Base-by-base conservation (phyloP, 2,797 vertebrate genomes). In the Enteromius unitaeniatus region DNA sequence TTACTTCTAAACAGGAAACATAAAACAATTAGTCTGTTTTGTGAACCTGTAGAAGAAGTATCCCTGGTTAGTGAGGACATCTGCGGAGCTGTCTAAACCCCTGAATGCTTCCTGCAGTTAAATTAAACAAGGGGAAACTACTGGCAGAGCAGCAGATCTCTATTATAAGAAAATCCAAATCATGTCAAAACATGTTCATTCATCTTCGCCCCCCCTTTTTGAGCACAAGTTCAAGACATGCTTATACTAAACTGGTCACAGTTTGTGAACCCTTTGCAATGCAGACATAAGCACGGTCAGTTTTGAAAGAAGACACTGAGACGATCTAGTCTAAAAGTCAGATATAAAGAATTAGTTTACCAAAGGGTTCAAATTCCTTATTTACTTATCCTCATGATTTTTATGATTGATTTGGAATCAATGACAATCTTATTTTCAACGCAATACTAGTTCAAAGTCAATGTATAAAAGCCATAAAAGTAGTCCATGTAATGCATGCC, bases 101-200 rank as follows among this genome's bases (percentile, higher is more conserved):
- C 82, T 81, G 77, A 89, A 87, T 75, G 42, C n/a, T 65, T 55
- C 83, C 58, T 62, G 65, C 8, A 77, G 80, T 84, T 86, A 88
- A 86, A 89, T 86, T 90, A 91, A 93, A 89, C 81, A 93, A 85
- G 88, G 81, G 84, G 87, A 86, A 82, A 65, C 82, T 47, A 64
- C 67, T 88, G 90, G 91, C 87, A 88, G 47, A 55, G 45, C 83
- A 87, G 89, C 90, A 92, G 88, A 87, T 65, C 42, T 64, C 26
- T 85, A 87, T 91, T 90, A 87, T 10, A 64, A 78, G 34, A 90
- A 9, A 88, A 89, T 47, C 31, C 47, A 15, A 23, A 76, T 26
- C 55, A 53, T 87, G 85, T 58, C 89, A 84, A 58, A 69, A 83
- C 81, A 40, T 17, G 70, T 37, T 26, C 23, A 81, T 37, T 26